A percentile compares a stretch with the other conserved stretches of the same genome.
Conservation (phyloP, 2,888 invertebrate species). For the Cheilosia vernalis region DNA sequence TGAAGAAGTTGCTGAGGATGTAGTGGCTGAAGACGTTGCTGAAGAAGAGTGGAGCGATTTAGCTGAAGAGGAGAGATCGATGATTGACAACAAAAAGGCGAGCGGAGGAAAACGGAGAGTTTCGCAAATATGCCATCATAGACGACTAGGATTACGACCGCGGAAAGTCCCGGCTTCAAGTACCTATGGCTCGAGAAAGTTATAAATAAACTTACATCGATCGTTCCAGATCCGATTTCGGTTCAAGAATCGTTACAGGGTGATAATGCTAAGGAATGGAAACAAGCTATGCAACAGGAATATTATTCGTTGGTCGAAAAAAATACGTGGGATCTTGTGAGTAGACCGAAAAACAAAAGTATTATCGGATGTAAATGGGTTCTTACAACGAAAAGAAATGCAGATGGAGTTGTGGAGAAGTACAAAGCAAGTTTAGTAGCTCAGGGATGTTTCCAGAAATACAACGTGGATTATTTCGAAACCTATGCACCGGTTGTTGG, state of each 20-base stretch:
- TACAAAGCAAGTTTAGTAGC: constrained; percentile 77
- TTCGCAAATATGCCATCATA: constrained; percentile 21
- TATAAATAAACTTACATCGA: constrained; percentile 17
- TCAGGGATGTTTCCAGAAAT: constrained; percentile 76
- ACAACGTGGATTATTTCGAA: constrained; percentile 76
- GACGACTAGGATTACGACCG: constrained; percentile 24
- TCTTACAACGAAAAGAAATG: too few relatives aligned
- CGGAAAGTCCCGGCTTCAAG: constrained; percentile 39
- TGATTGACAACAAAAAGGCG: neutral
- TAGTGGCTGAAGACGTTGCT: neutral
- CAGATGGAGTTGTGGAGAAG: too few relatives aligned
- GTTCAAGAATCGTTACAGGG: constrained; percentile 49
- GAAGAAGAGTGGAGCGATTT: neutral
- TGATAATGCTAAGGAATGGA: constrained; percentile 53
- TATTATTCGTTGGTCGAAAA: constrained; percentile 76
- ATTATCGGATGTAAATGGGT: constrained; percentile 70
- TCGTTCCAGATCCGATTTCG: constrained; percentile 27
- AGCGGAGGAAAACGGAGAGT: constrained; percentile 41
- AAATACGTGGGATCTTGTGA: constrained; percentile 75
- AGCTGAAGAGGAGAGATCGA: neutral
- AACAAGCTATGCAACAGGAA: constrained; percentile 75
- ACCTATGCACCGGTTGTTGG: constrained; percentile 76
- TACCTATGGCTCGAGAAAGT: constrained; percentile 31
- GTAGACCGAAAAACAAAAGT: constrained; percentile 67
- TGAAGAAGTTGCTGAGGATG: neutral